Base-by-base conservation (phyloP, 2,888 invertebrate species). In the Serrognathus titanus region DNA sequence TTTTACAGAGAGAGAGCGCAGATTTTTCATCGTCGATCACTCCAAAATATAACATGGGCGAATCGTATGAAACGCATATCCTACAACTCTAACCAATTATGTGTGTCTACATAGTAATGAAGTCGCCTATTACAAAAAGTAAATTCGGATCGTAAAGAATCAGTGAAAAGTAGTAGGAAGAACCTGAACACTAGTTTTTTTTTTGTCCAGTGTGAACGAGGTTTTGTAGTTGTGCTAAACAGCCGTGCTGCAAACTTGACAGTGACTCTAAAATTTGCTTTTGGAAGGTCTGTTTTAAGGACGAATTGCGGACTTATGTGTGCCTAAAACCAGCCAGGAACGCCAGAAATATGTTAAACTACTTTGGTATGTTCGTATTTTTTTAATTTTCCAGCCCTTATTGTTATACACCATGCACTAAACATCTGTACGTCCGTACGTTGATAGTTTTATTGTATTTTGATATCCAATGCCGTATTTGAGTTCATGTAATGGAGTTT, bases 151-250 rank as follows among this genome's bases (percentile, higher is more conserved):
- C 1, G 24, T 31, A 31, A 31, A 31, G 24, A 31, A 31, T 31
- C 6, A 31, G 24, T 31, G 24, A 31, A 31, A 31, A 31, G 7
- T 31, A 31, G 6, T 7, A 16, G 16, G 16, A 31, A 31, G 24
- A 31, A 31, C 24, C 24, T 31, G 37, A 52, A n/a, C n/a, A n/a
- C 37, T 10, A 9, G 9, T 40, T 53, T 53, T 54, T 43, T 48
- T 54, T 70, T 72, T 71, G 69, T 68, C 65, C 68, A 64, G 72
- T 72, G 72, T 71, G 66, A 71, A 68, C 67, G 66, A 71, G 74
- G 69, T 70, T 72, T 72, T 70, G 67, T 69, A 70, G 67, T 71
- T 68, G 61, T 62, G 65, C 58, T 57, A 63, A 62, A 63, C 63
- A 64, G 53, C 65, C 66, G 67, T 68, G 69, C 64, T 68, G 68